Evolutionary conservation across 2,888 invertebrate species (phyloP).

Genomic region (Drosophila histrio): DNA sequence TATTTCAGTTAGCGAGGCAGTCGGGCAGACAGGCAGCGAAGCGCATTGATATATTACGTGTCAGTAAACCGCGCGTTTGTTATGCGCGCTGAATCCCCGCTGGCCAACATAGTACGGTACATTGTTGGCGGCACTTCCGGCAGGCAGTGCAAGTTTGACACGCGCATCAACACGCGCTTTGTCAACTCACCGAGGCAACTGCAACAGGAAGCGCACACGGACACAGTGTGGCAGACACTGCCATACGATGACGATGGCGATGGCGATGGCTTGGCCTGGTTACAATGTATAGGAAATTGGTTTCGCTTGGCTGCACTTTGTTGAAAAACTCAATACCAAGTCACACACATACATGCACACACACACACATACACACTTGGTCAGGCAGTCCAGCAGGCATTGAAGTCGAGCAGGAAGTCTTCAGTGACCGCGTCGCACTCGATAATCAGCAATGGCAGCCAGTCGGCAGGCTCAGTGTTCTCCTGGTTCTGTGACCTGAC

Average conservation of each 20-base stretch:
- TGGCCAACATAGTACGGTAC: conserved; percentile 29
- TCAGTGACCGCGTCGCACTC: conserved; percentile 79
- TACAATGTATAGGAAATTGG: conserved; percentile 76
- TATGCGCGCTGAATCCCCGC: conserved; percentile 21
- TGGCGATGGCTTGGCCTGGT: conserved; percentile 35
- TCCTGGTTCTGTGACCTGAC: conserved; percentile 21
- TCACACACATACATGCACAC: conserved; percentile 13
- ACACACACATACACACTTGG: conserved; percentile 1
- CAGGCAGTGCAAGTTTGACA: conserved; percentile 78
- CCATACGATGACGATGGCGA: conserved; percentile 4
- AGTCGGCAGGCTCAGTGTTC: conserved; percentile 35
- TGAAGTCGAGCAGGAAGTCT: conserved; percentile 72
- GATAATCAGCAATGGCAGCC: conserved; percentile 69
- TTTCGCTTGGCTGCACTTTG: conserved; percentile 76
- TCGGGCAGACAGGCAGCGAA: conserved; percentile 22
- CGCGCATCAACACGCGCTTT: conserved; percentile 80
- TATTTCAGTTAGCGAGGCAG: conserved; percentile 51
- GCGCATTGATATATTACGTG: conserved; percentile 77
- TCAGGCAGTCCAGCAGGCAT: conserved; percentile 23
- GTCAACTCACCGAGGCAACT: conserved; percentile 60
- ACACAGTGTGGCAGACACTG: conserved; percentile 13
- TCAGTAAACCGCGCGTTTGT: conserved; percentile 48
- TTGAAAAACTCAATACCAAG: conserved; percentile 65
- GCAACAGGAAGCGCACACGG: conserved; percentile 66
- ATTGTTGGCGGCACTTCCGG: conserved; percentile 67